These are phyloP conservation scores for Bombus cullumanus DNA, from an alignment of 1,140 invertebrate genomes.

Conservation along the genomic window DNA sequence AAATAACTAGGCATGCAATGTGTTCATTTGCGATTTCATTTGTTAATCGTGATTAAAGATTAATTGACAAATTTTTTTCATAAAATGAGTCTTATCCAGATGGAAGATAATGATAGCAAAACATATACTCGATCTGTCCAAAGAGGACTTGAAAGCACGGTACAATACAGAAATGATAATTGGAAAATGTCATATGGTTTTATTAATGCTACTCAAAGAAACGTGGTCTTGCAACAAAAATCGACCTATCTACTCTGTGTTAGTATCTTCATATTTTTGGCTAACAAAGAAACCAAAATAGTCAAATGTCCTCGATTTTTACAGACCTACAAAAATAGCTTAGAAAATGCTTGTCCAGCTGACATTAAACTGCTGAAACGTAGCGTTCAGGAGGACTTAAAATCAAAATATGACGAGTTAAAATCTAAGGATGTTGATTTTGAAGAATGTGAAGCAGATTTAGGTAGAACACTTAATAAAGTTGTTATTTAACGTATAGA, in stretches of 20 bases:
- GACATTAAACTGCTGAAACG: not conserved
- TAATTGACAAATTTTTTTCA: not conserved
- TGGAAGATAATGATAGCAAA: not conserved
- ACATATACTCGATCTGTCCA: not conserved
- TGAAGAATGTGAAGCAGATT: not conserved
- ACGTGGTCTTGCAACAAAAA: not conserved
- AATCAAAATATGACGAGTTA: not conserved
- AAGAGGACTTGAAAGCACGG: not conserved
- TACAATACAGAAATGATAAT: not conserved
- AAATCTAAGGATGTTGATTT: not conserved
- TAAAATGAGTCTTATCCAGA: not conserved
- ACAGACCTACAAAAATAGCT: not conserved
- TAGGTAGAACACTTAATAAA: not conserved
- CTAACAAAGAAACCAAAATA: not conserved
- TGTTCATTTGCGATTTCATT: not conserved
- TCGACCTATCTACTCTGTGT: not conserved
- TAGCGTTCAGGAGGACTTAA: not conserved
- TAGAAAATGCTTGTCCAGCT: constrained; percentile 7
- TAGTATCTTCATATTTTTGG: not conserved
- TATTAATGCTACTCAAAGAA: not conserved
- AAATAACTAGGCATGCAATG: not conserved
- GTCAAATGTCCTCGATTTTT: not conserved
- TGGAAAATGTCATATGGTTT: constrained; percentile 27
- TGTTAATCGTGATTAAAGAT: constrained; percentile 5
- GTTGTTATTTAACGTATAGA: not conserved